Base-by-base conservation (phyloP, 2,113 vertebrate genomes). In the Donacobius atricapilla region DNA sequence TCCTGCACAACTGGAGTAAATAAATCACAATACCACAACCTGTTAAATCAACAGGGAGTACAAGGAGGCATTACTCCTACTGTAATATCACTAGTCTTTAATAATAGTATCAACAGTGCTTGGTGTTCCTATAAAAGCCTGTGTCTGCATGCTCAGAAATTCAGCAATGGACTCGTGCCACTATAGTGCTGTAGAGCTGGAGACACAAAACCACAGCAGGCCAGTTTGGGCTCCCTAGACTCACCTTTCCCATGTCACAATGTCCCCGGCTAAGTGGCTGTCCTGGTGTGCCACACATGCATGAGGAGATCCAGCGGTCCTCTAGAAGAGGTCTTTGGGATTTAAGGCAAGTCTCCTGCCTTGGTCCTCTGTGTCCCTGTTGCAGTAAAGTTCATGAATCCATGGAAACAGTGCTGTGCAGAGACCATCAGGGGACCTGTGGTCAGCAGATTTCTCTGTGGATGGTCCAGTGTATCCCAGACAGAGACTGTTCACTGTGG, bases 321-420 rank as follows among this genome's bases (percentile, higher is more conserved):
- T 87, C 82, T 40, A 24, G 66, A 76, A 58, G 50, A 94, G 3
- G 40, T 66, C 84, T 91, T 91, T 70, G 84, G 64, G 76, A 65
- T 96, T 96, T 97, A 96, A 96, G 95, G 94, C 96, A 94, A 94
- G 93, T 77, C 39, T 71, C 23, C 57, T 64, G 33, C 86, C 89
- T 69, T 65, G 37, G 65, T 94, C 48, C 47, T 85, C 65, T 39
- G 40, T 68, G 77, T 16, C 57, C 20, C 35, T 72, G 35, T 63
- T 65, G 75, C 82, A 42, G 40, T 27, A 14, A 79, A 80, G 82
- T 66, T 88, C 60, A 73, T 13, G n/a, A 60, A 60, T 77, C 63
- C 2, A 0, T 89, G 69, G 84, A 69, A 72, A 25, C 0, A 50
- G 33, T 23, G 45, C 30, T 64, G 65, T 57, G 73, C 54, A 58